These are phyloP conservation scores for Cephus nigrinus DNA, from an alignment of 2,888 invertebrate species.

Conservation along the genomic window DNA sequence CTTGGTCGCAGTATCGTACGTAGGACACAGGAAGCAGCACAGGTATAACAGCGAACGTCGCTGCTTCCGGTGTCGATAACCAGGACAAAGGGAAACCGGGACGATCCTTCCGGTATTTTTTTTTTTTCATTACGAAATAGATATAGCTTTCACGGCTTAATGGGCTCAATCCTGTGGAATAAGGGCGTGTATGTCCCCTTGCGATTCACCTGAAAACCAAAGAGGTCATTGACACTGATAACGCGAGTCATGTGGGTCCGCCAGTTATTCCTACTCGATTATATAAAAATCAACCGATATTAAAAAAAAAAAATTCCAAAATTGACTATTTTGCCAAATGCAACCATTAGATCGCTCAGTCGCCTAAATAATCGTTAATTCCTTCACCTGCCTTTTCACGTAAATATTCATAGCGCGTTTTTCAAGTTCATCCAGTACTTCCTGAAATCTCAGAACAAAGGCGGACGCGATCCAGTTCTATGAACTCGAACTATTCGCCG, in stretches of 20 bases:
- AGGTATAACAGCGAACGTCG: slow-evolving; percentile 44
- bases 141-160: slow-evolving; percentile 32
- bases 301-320: too few species aligned
- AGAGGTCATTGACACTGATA: not conserved
- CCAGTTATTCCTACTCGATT: not conserved
- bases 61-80: slow-evolving; percentile 62
- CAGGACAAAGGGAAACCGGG: slow-evolving; percentile 48
- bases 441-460: not conserved
- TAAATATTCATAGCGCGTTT: not conserved
- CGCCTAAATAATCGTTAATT: not conserved
- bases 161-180: not conserved
- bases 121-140: slow-evolving; percentile 43
- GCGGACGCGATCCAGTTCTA: not conserved
- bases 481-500: not conserved
- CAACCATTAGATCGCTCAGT: not conserved
- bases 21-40: slow-evolving; percentile 50
- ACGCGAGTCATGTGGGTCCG: not conserved
- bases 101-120: slow-evolving; percentile 40
- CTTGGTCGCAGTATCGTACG: slow-evolving; percentile 12
- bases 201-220: not conserved
- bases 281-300: not conserved
- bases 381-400: not conserved
- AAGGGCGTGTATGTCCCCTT: not conserved
- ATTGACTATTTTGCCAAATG: not conserved
- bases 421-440: not conserved